Evolutionary conservation across 1,140 invertebrate genomes (phyloP).

Genomic region (Lanistes nyassanus): DNA sequence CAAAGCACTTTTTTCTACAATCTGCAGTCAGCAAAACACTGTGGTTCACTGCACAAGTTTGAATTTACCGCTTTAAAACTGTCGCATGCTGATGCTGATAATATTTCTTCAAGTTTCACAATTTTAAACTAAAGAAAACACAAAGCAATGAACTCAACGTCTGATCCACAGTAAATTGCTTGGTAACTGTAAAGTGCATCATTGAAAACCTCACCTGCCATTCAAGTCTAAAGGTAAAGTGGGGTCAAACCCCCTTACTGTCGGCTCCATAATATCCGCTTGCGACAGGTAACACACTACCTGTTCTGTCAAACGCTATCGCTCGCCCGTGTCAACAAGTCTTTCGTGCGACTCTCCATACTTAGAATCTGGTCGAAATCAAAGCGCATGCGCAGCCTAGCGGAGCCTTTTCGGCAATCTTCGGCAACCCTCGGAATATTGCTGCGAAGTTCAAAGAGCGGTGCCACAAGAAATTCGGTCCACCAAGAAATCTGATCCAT

Average conservation of each 20-base stretch:
- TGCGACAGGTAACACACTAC: constrained; percentile 26
- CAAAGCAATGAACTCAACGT: constrained; percentile 1
- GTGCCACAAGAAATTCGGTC: too few relatives aligned
- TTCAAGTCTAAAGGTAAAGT: constrained; percentile 36
- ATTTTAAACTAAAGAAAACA: constrained; percentile 1
- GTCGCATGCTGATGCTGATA: constrained; percentile 14
- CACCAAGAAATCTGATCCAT: too few relatives aligned
- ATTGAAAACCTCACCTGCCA: constrained; percentile 33
- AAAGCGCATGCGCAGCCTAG: constrained; percentile 22
- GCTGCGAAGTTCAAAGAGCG: too few relatives aligned
- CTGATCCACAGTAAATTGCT: background rate
- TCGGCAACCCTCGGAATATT: constrained; percentile 4
- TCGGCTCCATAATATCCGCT: constrained; percentile 18
- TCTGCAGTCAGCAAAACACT: too few relatives aligned
- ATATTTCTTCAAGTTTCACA: constrained; percentile 11
- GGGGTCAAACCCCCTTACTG: constrained; percentile 27
- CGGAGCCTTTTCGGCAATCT: constrained; percentile 12
- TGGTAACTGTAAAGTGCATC: constrained; percentile 1
- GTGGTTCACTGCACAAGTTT: background rate
- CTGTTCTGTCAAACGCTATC: constrained; percentile 15
- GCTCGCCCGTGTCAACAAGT: constrained; percentile 23
- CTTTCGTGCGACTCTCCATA: background rate
- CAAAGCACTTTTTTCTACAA: too few relatives aligned
- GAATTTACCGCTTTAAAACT: constrained; percentile 17
- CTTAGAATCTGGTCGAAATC: constrained; percentile 10